A percentile compares a stretch with the other conserved stretches of the same genome.
These are phyloP conservation scores for Megaustenia siamemsis DNA, from an alignment of 2,888 invertebrate genomes.

Conservation along the genomic window DNA sequence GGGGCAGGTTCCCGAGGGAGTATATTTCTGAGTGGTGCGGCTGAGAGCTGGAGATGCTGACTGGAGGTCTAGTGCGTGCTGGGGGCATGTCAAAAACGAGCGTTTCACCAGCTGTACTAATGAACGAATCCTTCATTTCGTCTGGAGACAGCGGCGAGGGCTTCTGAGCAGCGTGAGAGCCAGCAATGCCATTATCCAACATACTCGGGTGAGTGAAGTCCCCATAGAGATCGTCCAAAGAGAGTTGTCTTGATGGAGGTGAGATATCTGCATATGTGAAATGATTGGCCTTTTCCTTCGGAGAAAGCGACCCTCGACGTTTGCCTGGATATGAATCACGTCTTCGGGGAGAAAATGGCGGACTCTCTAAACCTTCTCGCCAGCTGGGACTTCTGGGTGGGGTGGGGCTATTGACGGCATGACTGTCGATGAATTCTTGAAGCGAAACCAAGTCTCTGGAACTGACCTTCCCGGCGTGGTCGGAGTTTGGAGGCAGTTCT, in stretches of 20 bases:
- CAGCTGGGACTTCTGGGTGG: conserved; percentile 78
- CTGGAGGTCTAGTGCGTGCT: conserved; percentile 46
- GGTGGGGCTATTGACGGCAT: conserved; percentile 67
- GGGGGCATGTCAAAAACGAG: conserved; percentile 64
- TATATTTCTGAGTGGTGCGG: conserved; percentile 26
- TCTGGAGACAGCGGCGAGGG: conserved; percentile 71
- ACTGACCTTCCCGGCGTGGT: not conserved
- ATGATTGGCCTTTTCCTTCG: conserved; percentile 74
- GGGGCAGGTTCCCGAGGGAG: conserved; percentile 56
- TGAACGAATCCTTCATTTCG: conserved; percentile 64
- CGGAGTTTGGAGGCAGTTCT: not conserved
- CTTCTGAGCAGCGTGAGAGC: conserved; percentile 62
- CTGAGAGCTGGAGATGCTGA: conserved; percentile 13
- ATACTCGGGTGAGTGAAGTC: conserved; percentile 32
- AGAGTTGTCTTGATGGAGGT: conserved; percentile 69
- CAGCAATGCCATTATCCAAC: conserved; percentile 39
- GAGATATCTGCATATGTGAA: conserved; percentile 73
- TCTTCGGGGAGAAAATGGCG: conserved; percentile 75
- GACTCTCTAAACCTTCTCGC: conserved; percentile 75
- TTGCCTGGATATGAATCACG: conserved; percentile 75
- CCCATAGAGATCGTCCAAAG: conserved; percentile 65
- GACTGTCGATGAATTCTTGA: conserved; percentile 46
- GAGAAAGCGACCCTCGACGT: conserved; percentile 73
- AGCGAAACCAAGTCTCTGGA: not conserved
- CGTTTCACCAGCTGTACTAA: conserved; percentile 64